Base-by-base conservation (phyloP, 2,888 invertebrate species). In the Rotaria sp. region DNA sequence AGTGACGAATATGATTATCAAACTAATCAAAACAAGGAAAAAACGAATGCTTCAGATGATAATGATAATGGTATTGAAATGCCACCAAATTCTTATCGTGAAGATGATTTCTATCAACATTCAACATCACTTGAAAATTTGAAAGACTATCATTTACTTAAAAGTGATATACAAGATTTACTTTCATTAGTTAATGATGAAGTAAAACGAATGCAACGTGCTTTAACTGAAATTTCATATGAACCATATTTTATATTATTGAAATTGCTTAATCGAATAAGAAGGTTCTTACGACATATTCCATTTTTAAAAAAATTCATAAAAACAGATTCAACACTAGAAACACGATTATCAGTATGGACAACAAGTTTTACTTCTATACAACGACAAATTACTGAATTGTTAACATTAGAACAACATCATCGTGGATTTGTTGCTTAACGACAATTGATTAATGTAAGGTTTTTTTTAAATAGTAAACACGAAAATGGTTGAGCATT, bases 131-230 rank as follows among this genome's bases (percentile, higher is more conserved):
- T 80, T 45, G 80, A 80, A 80, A 21, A 80, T 80, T 24, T 80
- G 10, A 67, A 67, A 35, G 67, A 67, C 38, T 35, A 67, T 67
- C 80, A 26, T 80, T 45, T 80, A n/a, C n/a, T 80, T 26, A 80
- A 80, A 80, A 45, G 41, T 80, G 80, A 80, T 80, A 80, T 80
- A n/a, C 41, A 80, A 45, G 80, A 80, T 80, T 80, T 80, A n/a
- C 41, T 45, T 80, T 13, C 35, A 45, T 45, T 80, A 45, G 80
- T 80, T 26, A 80, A 80, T n/a, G 80, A 45, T 8, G 80, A 80
- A 80, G 2, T 80, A 45, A 41, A 41, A 80, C 80, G 45, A 38
- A 45, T 80, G 45, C 80, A 80, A 80, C 80, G 80, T 45, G 45
- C 80, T 7, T n/a, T 80, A 45, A n/a, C 41, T 15, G 80, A 80